A percentile compares a stretch with the other conserved stretches of the same genome.
Evolutionary conservation across 1,140 invertebrate species (phyloP).

Genomic region (Apolygus lucorum): DNA sequence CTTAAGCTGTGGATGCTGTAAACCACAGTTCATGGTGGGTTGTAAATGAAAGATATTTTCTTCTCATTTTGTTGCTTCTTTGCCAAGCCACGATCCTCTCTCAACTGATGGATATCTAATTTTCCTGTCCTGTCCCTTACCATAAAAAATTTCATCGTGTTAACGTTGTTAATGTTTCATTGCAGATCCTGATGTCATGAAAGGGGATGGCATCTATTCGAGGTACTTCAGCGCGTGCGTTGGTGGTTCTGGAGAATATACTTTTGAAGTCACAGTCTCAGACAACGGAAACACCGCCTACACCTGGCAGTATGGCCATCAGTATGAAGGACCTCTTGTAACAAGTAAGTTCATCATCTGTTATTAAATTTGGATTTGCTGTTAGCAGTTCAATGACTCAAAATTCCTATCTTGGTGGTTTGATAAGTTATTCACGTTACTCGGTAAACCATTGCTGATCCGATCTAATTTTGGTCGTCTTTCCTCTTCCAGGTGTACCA

Average conservation of each 20-base stretch:
- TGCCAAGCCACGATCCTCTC: no score
- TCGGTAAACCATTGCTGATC: no score
- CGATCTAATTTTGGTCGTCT: no score
- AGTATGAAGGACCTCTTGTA: slow-evolving; percentile 20
- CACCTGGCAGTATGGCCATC: slow-evolving; percentile 36
- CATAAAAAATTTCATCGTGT: no score
- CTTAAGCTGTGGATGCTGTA: no score
- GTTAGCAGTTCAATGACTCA: no score
- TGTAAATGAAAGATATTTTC: no score
- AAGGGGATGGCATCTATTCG: slow-evolving; percentile 56
- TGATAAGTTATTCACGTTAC: not conserved
- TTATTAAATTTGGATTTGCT: no score
- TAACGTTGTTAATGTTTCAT: slow-evolving; percentile 25
- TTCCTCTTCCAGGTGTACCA: slow-evolving; percentile 32
- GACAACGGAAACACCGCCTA: slow-evolving; percentile 46
- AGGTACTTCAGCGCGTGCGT: slow-evolving; percentile 48
- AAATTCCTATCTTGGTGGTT: no score
- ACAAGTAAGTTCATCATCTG: slow-evolving; percentile 18
- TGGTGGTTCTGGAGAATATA: slow-evolving; percentile 43
- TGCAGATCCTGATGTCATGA: slow-evolving; percentile 53
- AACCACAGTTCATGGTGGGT: no score
- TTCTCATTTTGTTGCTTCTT: no score
- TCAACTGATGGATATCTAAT: not conserved
- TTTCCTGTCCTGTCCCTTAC: no score
- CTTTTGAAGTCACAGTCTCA: slow-evolving; percentile 42